Conservation (phyloP, 2,888 invertebrate species). For the Autographa gamma region DNA sequence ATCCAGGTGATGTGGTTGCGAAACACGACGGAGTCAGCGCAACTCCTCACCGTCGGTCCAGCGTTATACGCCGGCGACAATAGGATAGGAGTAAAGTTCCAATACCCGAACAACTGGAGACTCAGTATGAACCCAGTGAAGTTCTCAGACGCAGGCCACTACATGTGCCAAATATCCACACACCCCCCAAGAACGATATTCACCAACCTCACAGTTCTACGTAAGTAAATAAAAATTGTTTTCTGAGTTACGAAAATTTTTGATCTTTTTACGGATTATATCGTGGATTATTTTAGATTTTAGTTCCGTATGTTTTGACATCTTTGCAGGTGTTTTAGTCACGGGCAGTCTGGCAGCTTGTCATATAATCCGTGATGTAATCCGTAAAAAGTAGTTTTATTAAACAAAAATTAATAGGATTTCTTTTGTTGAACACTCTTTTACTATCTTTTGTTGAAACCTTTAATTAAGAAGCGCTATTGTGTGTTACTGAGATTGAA, state of each 20-base stretch:
- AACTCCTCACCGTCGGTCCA: conserved; percentile 90
- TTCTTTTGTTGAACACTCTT: conserved; percentile 3
- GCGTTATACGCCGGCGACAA: conserved; percentile 90
- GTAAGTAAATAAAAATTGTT: conserved; percentile 84
- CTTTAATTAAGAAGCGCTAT: conserved; percentile 38
- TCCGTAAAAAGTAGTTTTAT: too few relatives aligned
- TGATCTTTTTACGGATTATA: too few relatives aligned
- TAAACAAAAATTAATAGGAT: conserved; percentile 6
- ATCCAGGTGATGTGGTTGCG: conserved; percentile 91
- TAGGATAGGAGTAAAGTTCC: conserved; percentile 90
- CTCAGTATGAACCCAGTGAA: conserved; percentile 92
- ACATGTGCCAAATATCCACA: conserved; percentile 95
- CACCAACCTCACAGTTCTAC: conserved; percentile 92
- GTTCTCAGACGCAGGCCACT: conserved; percentile 92
- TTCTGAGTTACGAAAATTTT: too few relatives aligned
- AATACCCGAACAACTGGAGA: conserved; percentile 92
- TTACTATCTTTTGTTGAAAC: conserved; percentile 18
- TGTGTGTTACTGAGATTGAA: conserved; percentile 38
- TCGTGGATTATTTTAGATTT: too few relatives aligned
- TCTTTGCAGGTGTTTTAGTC: too few relatives aligned
- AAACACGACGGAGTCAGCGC: conserved; percentile 90
- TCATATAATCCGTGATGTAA: too few relatives aligned
- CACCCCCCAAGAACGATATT: conserved; percentile 93
- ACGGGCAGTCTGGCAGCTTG: too few relatives aligned
- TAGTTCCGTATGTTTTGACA: too few relatives aligned